These are phyloP conservation scores for Cichladusa arquata DNA, from an alignment of 2,113 vertebrate species.

Conservation along the genomic window DNA sequence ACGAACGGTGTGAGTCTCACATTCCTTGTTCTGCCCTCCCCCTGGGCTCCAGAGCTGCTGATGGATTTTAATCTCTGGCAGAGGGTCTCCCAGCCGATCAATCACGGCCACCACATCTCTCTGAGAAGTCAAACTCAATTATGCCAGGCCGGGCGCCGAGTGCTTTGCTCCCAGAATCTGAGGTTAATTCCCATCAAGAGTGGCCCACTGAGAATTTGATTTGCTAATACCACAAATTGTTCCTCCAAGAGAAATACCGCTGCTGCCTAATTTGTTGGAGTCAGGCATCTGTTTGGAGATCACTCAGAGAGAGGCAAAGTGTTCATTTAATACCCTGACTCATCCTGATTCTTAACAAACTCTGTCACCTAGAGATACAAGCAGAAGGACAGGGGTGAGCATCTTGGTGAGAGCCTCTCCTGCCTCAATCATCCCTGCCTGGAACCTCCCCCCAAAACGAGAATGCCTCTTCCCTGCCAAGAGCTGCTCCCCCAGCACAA, in stretches of 20 bases:
- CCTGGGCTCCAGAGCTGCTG: accelerated
- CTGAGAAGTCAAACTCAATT: constrained; percentile 5
- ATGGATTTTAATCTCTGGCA: neutral
- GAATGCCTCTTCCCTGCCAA: neutral
- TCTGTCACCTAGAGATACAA: neutral
- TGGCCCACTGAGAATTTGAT: constrained; percentile 4
- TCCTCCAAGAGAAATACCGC: neutral
- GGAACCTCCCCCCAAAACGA: accelerated
- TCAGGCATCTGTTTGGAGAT: neutral
- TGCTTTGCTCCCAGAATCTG: neutral
- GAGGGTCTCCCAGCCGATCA: neutral
- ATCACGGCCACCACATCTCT: neutral
- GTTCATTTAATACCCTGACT: neutral
- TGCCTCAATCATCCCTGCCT: neutral
- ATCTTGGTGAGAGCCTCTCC: neutral
- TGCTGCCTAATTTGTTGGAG: neutral
- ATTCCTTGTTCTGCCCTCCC: neutral
- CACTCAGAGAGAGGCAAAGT: neutral
- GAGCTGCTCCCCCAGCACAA: neutral
- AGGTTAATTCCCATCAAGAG: constrained; percentile 50
- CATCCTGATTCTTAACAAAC: neutral
- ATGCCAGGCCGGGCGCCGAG: accelerated
- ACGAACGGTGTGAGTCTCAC: accelerated
- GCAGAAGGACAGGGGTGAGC: neutral
- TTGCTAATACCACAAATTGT: constrained; percentile 2